Conservation (phyloP, 2,113 vertebrate species). For the Astatoreochromis straeleni region DNA sequence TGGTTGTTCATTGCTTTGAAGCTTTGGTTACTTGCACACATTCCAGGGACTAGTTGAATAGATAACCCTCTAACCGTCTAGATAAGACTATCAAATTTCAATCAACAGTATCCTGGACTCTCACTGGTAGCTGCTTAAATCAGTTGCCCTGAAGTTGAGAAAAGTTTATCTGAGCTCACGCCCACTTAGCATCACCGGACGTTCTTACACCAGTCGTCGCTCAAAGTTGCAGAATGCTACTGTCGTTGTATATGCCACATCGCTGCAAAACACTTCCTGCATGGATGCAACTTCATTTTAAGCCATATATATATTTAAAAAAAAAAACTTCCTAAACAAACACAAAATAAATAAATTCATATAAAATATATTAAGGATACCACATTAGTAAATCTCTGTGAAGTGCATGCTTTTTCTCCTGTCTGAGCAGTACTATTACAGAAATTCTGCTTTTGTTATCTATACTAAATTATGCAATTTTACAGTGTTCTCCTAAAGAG, state of each 20-base stretch:
- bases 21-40: neutral
- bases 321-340: neutral
- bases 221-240: neutral
- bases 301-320: accelerated
- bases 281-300: neutral
- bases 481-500: neutral
- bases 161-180: neutral
- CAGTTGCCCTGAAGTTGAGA: accelerated
- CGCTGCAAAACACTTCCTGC: accelerated
- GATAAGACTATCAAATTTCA: neutral
- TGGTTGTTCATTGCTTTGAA: neutral
- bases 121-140: neutral
- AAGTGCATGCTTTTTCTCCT: neutral
- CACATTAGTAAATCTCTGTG: neutral
- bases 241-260: neutral
- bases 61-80: neutral
- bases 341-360: neutral
- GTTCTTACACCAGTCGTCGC: accelerated
- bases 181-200: accelerated
- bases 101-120: neutral
- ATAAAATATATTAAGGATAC: neutral
- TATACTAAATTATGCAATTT: neutral
- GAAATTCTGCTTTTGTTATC: neutral
- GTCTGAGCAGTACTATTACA: neutral
- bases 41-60: neutral